Base-by-base conservation (phyloP, 2,113 vertebrate genomes). In the Sminthopsis crassicaudata region DNA sequence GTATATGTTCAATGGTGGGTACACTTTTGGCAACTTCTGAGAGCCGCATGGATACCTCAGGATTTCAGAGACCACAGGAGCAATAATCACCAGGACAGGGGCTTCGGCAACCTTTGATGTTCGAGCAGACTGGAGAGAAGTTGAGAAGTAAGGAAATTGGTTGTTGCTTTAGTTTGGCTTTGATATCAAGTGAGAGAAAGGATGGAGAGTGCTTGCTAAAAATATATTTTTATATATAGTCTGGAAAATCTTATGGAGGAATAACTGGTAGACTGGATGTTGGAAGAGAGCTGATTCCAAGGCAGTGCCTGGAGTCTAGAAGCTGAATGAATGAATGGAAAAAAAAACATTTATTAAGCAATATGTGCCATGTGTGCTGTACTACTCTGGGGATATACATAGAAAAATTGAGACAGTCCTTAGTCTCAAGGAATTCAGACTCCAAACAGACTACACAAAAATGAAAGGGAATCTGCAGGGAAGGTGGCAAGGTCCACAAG, bases 241-340 rank as follows among this genome's bases (percentile, higher is more conserved):
- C 19, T 11, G 54, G 57, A 19, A 94, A 92, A 95, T 26, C 22
- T 92, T 42, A 94, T 26, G 84, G 2, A 93, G 0, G 14, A 84
- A 84, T n/a, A 84, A 84, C n/a, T 84, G 67, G 67, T 91, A 94
- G 93, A 90, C 50, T 8, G 91, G 27, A n/a, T 2, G 27, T 93
- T 96, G 96, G 92, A 92, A 96, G 67, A 76, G 60, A 93, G 96
- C 89, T 94, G 10, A 92, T 95, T 90, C 53, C 19, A 30, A 92
- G 25, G 14, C 23, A 53, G 53, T 53, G 1, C 36, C 42, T 84
- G 36, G 67, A 84, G n/a, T 23, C n/a, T 23, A 84, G 67, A 42
- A 42, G 36, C 36, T 23, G 23, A 84, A 42, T 23, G 67, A 84
- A 76, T 19, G 60, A n/a, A 36, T 57, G 55, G 27, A 57, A 14